Conservation (phyloP, 2,113 vertebrate genomes). For the Psammodynastes pulverulentus region DNA sequence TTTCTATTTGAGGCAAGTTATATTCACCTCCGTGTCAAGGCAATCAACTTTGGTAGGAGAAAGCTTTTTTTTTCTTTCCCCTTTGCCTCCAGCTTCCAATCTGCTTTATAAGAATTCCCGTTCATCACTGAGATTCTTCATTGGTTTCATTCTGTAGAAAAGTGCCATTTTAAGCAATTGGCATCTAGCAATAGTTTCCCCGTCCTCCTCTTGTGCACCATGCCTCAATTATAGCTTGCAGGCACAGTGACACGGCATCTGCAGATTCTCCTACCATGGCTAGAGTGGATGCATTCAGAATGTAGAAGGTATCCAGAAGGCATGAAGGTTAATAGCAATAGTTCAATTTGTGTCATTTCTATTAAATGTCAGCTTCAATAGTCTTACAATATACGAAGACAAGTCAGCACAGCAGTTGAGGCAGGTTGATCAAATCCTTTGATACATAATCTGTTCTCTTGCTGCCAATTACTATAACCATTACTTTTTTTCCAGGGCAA, state of each 20-base stretch:
- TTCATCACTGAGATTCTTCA: constrained; percentile 34
- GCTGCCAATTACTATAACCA: neutral
- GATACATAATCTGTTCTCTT: neutral
- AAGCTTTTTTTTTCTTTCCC: neutral
- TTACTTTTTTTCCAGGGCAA: neutral
- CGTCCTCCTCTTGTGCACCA: neutral
- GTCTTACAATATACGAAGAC: constrained; percentile 39
- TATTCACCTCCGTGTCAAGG: constrained; percentile 20
- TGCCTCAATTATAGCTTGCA: constrained; percentile 1
- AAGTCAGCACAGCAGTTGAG: neutral
- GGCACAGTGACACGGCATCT: neutral
- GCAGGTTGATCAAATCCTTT: constrained; percentile 10
- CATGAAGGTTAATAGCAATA: constrained; percentile 37
- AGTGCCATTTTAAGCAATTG: constrained; percentile 28
- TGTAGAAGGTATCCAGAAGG: constrained; percentile 12
- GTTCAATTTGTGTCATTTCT: constrained; percentile 27
- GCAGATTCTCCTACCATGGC: neutral
- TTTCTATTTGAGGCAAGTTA: constrained; percentile 31
- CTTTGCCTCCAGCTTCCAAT: constrained; percentile 43
- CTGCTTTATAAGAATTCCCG: neutral
- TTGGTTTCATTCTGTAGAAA: constrained; percentile 25
- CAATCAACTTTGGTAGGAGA: constrained; percentile 14
- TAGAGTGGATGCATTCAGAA: constrained; percentile 7
- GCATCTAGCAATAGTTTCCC: constrained; percentile 18
- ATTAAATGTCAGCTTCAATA: constrained; percentile 42